A percentile compares a stretch with the other conserved stretches of the same genome.
phyloP scores from a whole-genome alignment of 2,113 vertebrate genomes.

The Gnathonemus echidnorhynchus region DNA sequence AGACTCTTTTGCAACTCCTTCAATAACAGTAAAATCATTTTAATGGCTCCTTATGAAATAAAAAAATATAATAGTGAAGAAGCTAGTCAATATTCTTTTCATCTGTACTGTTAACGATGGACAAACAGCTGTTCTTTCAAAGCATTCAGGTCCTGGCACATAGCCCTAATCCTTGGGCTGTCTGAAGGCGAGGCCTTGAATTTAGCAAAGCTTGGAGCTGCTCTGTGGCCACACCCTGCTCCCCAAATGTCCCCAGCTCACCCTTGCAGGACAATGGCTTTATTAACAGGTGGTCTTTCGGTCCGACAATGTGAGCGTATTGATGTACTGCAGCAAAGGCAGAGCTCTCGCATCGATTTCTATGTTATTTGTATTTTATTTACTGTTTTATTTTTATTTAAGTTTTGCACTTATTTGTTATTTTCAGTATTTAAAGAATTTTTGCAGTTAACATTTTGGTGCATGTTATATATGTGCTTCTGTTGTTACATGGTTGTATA shows the following conservation, averaged over 20 bases:
- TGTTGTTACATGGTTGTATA: neutral
- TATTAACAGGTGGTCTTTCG: conserved; percentile 7
- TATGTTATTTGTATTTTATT: conserved; percentile 8
- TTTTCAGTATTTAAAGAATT: neutral
- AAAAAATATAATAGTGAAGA: conserved; percentile 12
- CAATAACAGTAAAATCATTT: neutral
- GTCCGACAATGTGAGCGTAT: neutral
- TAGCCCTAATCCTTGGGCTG: conserved; percentile 8
- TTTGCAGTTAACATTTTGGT: neutral
- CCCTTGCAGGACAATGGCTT: neutral
- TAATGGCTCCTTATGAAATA: neutral
- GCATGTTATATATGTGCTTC: neutral
- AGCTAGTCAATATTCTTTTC: conserved; percentile 18
- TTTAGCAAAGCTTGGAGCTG: neutral
- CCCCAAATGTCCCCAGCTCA: neutral
- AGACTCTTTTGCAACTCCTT: neutral
- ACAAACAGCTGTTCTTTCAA: conserved; percentile 11
- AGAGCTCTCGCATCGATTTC: neutral
- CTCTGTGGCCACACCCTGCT: neutral
- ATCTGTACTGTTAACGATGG: conserved; percentile 9
- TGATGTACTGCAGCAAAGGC: conserved; percentile 47
- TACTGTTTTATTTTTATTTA: neutral
- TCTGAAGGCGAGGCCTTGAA: conserved; percentile 1
- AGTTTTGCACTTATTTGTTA: neutral
- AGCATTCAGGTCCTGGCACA: neutral